phyloP scores from a whole-genome alignment of 2,888 invertebrate genomes.

The Cepaea hortensis region DNA sequence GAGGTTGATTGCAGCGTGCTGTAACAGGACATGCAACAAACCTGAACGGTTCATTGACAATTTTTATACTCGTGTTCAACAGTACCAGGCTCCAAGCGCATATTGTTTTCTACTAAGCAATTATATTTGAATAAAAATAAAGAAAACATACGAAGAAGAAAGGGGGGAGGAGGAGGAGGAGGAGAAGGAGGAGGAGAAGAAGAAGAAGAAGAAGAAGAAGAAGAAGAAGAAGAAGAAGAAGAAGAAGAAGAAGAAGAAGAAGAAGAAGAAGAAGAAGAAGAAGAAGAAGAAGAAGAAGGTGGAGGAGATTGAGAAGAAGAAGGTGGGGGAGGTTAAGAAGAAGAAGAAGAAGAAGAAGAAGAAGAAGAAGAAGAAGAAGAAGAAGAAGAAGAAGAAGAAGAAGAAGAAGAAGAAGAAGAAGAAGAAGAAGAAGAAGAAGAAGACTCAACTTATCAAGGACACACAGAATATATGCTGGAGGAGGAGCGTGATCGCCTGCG shows the following conservation, averaged over 20 bases:
- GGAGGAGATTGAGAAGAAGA: too few relatives aligned
- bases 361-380: too few relatives aligned
- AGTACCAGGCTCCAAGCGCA: too few relatives aligned
- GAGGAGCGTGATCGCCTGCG: too few relatives aligned
- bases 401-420: background rate
- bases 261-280: constrained; percentile 8
- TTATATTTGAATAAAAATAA: too few relatives aligned
- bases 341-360: background rate
- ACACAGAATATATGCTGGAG: too few relatives aligned
- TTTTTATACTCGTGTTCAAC: too few relatives aligned
- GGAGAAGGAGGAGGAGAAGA: constrained; percentile 5
- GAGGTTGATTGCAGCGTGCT: too few relatives aligned
- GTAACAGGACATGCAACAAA: too few relatives aligned
- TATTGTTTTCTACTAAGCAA: too few relatives aligned
- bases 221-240: background rate
- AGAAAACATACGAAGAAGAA: too few relatives aligned
- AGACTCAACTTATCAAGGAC: background rate
- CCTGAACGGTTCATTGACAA: too few relatives aligned
- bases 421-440: background rate
- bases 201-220: constrained; percentile 6
- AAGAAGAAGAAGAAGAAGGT: background rate
- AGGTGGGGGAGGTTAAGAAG: background rate
- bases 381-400: background rate
- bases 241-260: constrained; percentile 8
- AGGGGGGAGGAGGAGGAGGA: background rate